Base-by-base conservation (phyloP, 2,797 vertebrate species). In the Peromyscus nudipes region DNA sequence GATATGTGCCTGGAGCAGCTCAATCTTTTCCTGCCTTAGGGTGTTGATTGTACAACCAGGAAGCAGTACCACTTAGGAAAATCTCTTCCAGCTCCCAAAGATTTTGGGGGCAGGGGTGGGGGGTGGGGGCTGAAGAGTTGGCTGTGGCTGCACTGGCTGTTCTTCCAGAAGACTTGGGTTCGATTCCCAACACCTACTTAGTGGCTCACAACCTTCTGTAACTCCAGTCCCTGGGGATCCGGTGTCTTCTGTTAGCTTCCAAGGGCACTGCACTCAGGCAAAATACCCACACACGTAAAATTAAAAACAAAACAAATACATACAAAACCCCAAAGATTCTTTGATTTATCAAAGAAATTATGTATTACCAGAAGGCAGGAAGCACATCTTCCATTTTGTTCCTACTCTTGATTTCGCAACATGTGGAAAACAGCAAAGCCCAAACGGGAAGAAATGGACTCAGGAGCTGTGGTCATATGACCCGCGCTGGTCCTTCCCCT, bases 31-130 rank as follows among this genome's bases (percentile, higher is more conserved):
- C 75, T 95, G n/a, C 60, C 43, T 84, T 17, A 40, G 1, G 73
- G 29, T 87, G 92, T 92, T 95, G 94, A 76, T 76, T 92, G 52
- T 83, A 94, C 96, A 87, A 92, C 95, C 79, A 83, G 77, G 40
- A 94, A 83, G 62, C 93, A 92, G 40, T 65, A 64, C 55, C 10
- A 82, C 92, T 60, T 19, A 17, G 25, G 89, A 93, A 94, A 81
- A 49, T 83, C 73, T 71, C n/a, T 91, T 91, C 43, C 17, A 81
- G 40, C 57, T 95, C 76, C 93, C 34, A 84, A 88, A 71, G 65
- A 40, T 73, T 67, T 90, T 46, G 7, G 79, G 11, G 27, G 16
- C 9, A 49, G 43, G 69, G 16, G 13, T 6, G 11, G 16, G 31
- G 49, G 0, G 17, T 7, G 25, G 4, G 1, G n/a, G 4, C 19